Evolutionary conservation across 2,888 invertebrate genomes (phyloP), one percentile per base, ranked within the genome.

Genomic region (Diloba caeruleocephala): DNA sequence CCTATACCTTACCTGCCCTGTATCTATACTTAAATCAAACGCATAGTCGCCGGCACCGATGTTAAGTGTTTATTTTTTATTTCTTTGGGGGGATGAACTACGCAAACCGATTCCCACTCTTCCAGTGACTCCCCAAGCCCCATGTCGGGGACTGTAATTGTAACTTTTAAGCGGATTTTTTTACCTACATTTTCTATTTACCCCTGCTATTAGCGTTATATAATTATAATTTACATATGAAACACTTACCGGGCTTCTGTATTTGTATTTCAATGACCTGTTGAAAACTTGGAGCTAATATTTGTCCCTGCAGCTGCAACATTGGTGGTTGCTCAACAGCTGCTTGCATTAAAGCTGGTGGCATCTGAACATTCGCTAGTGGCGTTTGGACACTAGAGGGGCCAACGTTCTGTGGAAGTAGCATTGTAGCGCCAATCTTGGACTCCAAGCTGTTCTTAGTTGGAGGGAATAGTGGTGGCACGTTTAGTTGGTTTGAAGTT

Each of bases 401-500:
- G 26, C 28, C 25, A 17, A 32, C 10, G n/a, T 4, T 17, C 6
- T 42, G 12, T 17, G 49, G 45, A 8, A 36, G 3, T 9, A 14
- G 33, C 5, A 28, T 25, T n/a, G 37, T 17, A 13, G 37, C 23
- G 1, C 37, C 32, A 9, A 61, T 12, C 15, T 66, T 56, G n/a
- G 51, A 14, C 15, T 72, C 75, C 31, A 73, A 46, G 17, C 26
- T 59, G 1, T 37, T 36, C 8, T 71, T 68, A 10, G 60, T 62
- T 29, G 17, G 43, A 21, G 52, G 52, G 25, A 52, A 58, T 15
- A 42, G 38, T 28, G 69, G 21, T 9, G 82, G 78, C 1, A 76
- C 61, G 15, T 59, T 55, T 8, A 81, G 64, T 59, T 81, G 82
- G 53, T 77, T 79, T 8, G 80, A 51, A 6, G 74, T 67, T 17